phyloP scores from a whole-genome alignment of 2,113 vertebrate genomes.

The Xenopus borealis region DNA sequence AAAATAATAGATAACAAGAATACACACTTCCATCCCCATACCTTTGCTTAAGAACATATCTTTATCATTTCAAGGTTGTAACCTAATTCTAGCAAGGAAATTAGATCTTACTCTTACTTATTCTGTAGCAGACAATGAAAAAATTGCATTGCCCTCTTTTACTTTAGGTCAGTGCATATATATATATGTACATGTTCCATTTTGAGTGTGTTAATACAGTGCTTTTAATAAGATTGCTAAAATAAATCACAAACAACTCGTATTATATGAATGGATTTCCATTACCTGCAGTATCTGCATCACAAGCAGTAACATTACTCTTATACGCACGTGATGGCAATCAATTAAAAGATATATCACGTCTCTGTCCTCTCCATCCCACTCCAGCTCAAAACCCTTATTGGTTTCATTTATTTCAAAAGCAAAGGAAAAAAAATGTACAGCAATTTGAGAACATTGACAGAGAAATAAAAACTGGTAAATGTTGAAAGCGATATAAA shows the following conservation, averaged over 20 bases:
- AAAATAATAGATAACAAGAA: constrained; percentile 14
- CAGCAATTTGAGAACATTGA: no score
- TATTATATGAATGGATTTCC: constrained; percentile 4
- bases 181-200: background rate
- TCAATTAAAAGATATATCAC: no score
- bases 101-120: constrained; percentile 27
- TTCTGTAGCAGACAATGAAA: constrained; percentile 28
- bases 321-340: no score
- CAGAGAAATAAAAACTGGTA: no score
- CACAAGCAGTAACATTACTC: background rate
- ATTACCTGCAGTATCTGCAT: background rate
- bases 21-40: background rate
- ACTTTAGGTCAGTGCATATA: constrained; percentile 30
- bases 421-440: no score
- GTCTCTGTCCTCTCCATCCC: no score
- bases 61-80: constrained; percentile 40
- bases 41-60: background rate
- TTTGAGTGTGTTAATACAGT: background rate
- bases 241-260: constrained; percentile 16
- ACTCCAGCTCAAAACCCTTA: no score
- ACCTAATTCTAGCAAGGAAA: constrained; percentile 33
- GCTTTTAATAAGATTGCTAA: constrained; percentile 19
- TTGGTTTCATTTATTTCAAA: no score
- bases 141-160: constrained; percentile 33
- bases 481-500: no score